Percentiles rank a stretch among this genome's conserved stretches.
Conservation (phyloP, 2,888 invertebrate genomes). For the Amaurobius ferox region DNA sequence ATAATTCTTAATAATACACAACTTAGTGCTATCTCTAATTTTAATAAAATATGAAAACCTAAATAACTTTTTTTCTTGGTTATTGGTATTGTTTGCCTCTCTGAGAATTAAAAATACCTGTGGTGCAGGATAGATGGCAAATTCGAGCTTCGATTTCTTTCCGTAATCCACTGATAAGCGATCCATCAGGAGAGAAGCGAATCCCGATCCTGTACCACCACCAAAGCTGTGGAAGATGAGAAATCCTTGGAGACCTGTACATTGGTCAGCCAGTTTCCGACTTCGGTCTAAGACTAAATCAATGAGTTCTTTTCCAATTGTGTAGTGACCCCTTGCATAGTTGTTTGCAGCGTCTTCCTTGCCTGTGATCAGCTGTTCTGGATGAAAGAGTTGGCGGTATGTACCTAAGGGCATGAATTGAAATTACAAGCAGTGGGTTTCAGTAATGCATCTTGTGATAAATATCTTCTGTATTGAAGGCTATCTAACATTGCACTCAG, state of each 20-base stretch:
- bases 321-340: conserved; percentile 82
- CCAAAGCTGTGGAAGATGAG: conserved; percentile 77
- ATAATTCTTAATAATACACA: no score
- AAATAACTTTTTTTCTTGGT: no score
- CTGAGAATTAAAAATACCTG: no score
- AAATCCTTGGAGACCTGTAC: conserved; percentile 77
- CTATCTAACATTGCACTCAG: no score
- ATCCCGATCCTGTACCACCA: conserved; percentile 77
- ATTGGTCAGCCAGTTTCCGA: conserved; percentile 76
- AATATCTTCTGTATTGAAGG: no score
- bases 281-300: conserved; percentile 83
- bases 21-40: no score
- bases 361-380: conserved; percentile 78
- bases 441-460: no score
- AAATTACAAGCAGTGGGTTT: no score
- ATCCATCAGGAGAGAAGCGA: conserved; percentile 77
- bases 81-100: no score
- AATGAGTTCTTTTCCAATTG: conserved; percentile 82
- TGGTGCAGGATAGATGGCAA: conserved; percentile 76
- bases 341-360: conserved; percentile 79
- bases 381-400: conserved; percentile 78
- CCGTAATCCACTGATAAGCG: conserved; percentile 78
- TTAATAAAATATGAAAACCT: no score
- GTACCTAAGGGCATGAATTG: conserved; percentile 76
- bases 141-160: conserved; percentile 78